These are phyloP conservation scores for Artibeus jamaicensis DNA, from an alignment of 2,797 vertebrate genomes.

Conservation along the genomic window DNA sequence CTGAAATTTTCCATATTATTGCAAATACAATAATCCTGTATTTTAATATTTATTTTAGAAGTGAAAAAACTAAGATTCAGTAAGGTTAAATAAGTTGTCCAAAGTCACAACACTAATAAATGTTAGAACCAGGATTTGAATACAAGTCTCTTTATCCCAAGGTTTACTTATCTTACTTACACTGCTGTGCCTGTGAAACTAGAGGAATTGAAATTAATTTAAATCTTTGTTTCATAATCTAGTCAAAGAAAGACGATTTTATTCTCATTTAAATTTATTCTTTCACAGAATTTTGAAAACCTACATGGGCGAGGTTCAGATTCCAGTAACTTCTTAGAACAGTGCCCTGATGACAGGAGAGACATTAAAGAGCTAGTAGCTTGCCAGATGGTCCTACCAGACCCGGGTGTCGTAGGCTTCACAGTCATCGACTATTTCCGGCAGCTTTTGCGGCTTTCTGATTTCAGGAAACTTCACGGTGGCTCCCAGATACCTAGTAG, in stretches of 20 bases:
- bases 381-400: constrained; percentile 82
- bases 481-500: constrained; percentile 46
- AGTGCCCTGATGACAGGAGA: constrained; percentile 60
- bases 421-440: constrained; percentile 82
- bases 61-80: constrained; percentile 6
- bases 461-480: constrained; percentile 23
- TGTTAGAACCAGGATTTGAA: neutral
- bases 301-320: constrained; percentile 55
- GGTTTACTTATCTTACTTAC: neutral
- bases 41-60: constrained; percentile 45
- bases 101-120: neutral
- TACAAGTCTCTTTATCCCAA: neutral
- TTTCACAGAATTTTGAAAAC: constrained; percentile 77
- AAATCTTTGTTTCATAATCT: constrained; percentile 14
- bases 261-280: constrained; percentile 42
- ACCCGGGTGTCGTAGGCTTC: constrained; percentile 74
- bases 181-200: neutral
- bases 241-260: constrained; percentile 28
- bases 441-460: constrained; percentile 63
- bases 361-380: constrained; percentile 76
- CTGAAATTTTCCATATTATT: neutral
- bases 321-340: constrained; percentile 69
- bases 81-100: constrained; percentile 25
- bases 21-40: neutral
- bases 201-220: constrained; percentile 34